Percentiles rank a stretch among this genome's conserved stretches.
Evolutionary conservation across 2,888 invertebrate genomes (phyloP).

Genomic region (Phaedon cochleariae): DNA sequence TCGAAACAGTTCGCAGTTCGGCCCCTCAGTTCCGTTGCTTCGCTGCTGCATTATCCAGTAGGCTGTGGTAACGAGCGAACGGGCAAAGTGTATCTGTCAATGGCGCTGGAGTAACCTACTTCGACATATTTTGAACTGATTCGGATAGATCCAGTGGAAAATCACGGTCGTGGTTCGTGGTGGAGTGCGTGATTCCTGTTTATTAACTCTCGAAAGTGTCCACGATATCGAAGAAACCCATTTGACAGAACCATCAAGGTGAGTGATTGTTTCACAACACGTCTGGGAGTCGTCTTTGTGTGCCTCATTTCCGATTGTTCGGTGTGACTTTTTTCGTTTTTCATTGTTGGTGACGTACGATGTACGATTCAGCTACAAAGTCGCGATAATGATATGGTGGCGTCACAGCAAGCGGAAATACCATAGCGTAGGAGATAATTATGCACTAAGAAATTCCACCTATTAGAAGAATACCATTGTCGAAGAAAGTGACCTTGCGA

Average conservation of each 20-base stretch:
- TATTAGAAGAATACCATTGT: constrained; percentile 13
- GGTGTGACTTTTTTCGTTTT: constrained; percentile 24
- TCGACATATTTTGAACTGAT: constrained; percentile 27
- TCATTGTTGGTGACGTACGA: constrained; percentile 18
- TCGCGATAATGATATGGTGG: constrained; percentile 23
- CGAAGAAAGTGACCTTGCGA: constrained; percentile 21
- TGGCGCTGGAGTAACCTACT: constrained; percentile 31
- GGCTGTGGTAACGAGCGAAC: constrained; percentile 22
- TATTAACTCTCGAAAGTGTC: too few relatives aligned
- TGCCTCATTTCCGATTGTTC: constrained; percentile 24
- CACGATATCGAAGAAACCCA: neutral
- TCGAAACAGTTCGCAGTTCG: neutral
- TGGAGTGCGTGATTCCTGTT: constrained; percentile 7
- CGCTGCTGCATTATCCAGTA: neutral
- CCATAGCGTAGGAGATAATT: constrained; percentile 21
- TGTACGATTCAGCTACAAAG: constrained; percentile 13
- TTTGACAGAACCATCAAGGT: constrained; percentile 20
- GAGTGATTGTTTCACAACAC: constrained; percentile 32
- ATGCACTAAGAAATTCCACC: constrained; percentile 24
- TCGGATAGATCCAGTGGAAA: constrained; percentile 27
- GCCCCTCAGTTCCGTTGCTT: neutral
- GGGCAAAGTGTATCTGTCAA: constrained; percentile 26
- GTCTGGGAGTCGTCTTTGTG: constrained; percentile 27
- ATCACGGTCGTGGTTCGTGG: constrained; percentile 15
- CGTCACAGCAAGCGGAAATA: constrained; percentile 37